Evolutionary conservation across 2,113 vertebrate species (phyloP).

Genomic region (Morone chrysops): DNA sequence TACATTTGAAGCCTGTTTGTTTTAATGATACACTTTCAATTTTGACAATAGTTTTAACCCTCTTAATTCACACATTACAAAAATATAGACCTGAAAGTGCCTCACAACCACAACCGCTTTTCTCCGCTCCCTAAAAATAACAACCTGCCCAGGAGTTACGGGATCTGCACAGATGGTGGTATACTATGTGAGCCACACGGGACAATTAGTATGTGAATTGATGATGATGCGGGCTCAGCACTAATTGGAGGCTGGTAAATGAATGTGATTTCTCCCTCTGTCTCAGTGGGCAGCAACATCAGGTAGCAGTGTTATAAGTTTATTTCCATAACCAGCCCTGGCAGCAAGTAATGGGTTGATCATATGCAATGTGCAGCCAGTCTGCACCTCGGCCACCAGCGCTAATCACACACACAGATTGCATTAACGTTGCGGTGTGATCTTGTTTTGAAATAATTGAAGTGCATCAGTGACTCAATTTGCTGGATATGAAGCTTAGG

Average conservation of each 20-base stretch:
- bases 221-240: conserved; percentile 81
- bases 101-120: conserved; percentile 27
- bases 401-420: conserved; percentile 76
- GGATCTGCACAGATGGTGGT: conserved; percentile 77
- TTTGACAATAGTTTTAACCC: conserved; percentile 3
- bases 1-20: background rate
- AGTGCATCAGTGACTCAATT: conserved; percentile 58
- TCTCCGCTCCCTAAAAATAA: conserved; percentile 49
- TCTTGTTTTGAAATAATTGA: conserved; percentile 70
- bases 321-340: conserved; percentile 78
- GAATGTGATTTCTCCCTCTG: conserved; percentile 76
- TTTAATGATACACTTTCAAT: conserved; percentile 6
- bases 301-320: conserved; percentile 79
- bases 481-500: conserved; percentile 8
- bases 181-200: conserved; percentile 67
- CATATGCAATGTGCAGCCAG: conserved; percentile 68
- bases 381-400: conserved; percentile 66
- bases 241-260: conserved; percentile 83
- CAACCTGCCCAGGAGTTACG: conserved; percentile 53
- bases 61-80: conserved; percentile 5
- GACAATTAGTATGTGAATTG: conserved; percentile 83
- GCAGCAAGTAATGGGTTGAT: conserved; percentile 76
- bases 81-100: conserved; percentile 24
- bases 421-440: conserved; percentile 66
- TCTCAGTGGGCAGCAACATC: conserved; percentile 80